phyloP scores from a whole-genome alignment of 2,888 invertebrate species.

The Chymomyza caudatula region DNA sequence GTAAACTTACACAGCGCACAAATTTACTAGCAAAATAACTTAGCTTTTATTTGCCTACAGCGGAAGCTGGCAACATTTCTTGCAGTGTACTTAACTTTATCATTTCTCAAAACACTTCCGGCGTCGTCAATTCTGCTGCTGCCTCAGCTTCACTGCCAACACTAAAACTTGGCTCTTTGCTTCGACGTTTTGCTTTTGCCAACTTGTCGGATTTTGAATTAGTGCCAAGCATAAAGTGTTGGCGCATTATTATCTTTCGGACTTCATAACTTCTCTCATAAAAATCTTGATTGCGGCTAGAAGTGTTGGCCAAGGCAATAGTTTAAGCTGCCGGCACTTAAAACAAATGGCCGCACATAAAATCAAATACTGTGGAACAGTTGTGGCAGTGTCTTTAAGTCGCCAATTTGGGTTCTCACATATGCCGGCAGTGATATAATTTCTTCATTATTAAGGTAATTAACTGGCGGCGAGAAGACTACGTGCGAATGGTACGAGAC shows the following conservation, averaged over 20 bases:
- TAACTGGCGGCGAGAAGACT: neutral
- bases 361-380: neutral
- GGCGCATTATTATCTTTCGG: conserved; percentile 77
- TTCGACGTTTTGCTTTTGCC: conserved; percentile 4
- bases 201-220: conserved; percentile 65
- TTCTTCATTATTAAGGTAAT: neutral
- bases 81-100: conserved; percentile 36
- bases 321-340: neutral
- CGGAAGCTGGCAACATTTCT: conserved; percentile 21
- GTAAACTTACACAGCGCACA: conserved; percentile 15
- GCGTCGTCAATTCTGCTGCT: conserved; percentile 5
- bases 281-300: conserved; percentile 53
- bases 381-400: neutral
- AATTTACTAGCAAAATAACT: neutral
- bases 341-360: neutral
- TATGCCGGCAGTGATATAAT: neutral
- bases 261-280: conserved; percentile 74
- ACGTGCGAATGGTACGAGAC: neutral
- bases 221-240: conserved; percentile 77
- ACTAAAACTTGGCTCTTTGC: conserved; percentile 41
- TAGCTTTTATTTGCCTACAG: neutral
- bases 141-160: conserved; percentile 15
- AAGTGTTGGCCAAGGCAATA: neutral
- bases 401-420: neutral
- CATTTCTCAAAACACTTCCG: conserved; percentile 6